Conservation (phyloP, 2,888 invertebrate species). For the Drosophila mayaguana region DNA sequence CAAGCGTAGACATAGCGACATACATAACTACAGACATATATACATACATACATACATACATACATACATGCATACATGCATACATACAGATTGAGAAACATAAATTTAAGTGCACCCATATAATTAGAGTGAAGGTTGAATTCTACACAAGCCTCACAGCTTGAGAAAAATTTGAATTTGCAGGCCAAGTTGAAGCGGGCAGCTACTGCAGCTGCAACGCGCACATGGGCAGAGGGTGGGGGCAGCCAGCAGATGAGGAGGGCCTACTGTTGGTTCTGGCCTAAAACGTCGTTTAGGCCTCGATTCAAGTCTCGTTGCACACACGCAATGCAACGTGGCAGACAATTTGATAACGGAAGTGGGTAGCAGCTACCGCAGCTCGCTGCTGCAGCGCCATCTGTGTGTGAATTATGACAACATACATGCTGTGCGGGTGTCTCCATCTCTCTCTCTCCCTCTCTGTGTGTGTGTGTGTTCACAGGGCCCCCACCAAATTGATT, state of each 20-base stretch:
- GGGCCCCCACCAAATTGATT: conserved; percentile 64
- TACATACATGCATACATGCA: too few species aligned
- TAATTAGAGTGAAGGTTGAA: conserved; percentile 52
- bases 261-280: neutral
- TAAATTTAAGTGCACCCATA: conserved; percentile 24
- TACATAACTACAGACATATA: too few species aligned
- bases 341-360: conserved; percentile 64
- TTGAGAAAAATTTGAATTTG: conserved; percentile 47
- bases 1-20: conserved; percentile 21
- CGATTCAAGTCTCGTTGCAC: conserved; percentile 57
- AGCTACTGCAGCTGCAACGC: conserved; percentile 39
- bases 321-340: conserved; percentile 62
- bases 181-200: conserved; percentile 17
- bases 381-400: conserved; percentile 47
- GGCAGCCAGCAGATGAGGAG: neutral
- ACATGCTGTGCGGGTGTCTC: conserved; percentile 6
- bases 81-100: conserved; percentile 1
- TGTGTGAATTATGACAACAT: conserved; percentile 52
- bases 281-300: conserved; percentile 63
- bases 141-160: conserved; percentile 19
- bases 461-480: conserved; percentile 60
- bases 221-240: accelerated
- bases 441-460: neutral
- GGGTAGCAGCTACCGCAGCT: conserved; percentile 30
- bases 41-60: neutral